These are phyloP conservation scores for Bos indicus DNA, from an alignment of 2,113 vertebrate species.

Conservation along the genomic window DNA sequence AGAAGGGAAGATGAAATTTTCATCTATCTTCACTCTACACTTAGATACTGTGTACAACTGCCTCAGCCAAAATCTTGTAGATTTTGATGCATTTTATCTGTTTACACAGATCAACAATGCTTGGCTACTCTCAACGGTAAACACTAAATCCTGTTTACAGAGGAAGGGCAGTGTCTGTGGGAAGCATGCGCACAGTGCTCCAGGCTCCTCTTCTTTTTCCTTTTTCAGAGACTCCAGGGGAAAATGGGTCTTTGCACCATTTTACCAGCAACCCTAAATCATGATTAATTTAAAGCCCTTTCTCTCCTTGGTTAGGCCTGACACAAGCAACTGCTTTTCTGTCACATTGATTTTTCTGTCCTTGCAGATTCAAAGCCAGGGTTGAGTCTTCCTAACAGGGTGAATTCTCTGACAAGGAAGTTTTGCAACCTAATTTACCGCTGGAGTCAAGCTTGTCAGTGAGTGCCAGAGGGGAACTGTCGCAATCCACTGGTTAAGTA, in stretches of 20 bases:
- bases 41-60: background rate
- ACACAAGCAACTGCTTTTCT: constrained; percentile 64
- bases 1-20: constrained; percentile 21
- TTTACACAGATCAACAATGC: constrained; percentile 60
- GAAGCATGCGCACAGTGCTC: background rate
- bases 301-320: constrained; percentile 47
- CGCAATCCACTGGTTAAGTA: constrained; percentile 40
- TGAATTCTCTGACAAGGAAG: constrained; percentile 74
- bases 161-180: constrained; percentile 49
- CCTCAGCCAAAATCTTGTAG: constrained; percentile 53
- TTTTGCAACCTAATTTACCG: constrained; percentile 80
- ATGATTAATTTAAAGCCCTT: constrained; percentile 52
- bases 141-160: constrained; percentile 69
- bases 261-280: constrained; percentile 34
- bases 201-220: background rate
- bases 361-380: constrained; percentile 53
- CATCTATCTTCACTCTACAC: background rate
- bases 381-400: constrained; percentile 64
- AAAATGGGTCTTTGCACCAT: background rate
- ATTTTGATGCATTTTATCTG: constrained; percentile 66
- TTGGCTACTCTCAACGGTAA: constrained; percentile 65
- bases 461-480: constrained; percentile 62
- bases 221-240: constrained; percentile 26
- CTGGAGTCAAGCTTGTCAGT: constrained; percentile 60
- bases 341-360: constrained; percentile 68